Conservation (phyloP, 2,888 invertebrate genomes). For the Pheosia tremula region DNA sequence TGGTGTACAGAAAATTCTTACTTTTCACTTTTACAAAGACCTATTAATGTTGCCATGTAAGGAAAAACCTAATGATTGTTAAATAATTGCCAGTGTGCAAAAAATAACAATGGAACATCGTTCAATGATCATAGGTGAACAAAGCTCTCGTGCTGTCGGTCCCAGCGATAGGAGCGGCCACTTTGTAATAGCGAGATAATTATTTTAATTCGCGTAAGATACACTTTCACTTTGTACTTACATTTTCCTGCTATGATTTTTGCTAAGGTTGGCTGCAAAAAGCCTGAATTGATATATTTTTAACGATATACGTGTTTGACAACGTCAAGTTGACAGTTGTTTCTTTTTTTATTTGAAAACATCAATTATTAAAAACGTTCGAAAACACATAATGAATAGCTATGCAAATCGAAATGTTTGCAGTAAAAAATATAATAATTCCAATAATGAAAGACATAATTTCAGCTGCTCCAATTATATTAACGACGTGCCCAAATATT, state of each 20-base stretch:
- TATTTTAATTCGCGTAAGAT: slow-evolving; percentile 59
- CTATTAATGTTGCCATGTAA: slow-evolving; percentile 19
- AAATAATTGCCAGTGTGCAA: slow-evolving; percentile 42
- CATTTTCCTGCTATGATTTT: slow-evolving; percentile 46
- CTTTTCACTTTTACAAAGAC: slow-evolving; percentile 33
- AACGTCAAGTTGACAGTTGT: not conserved
- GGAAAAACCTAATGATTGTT: slow-evolving; percentile 40
- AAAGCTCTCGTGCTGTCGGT: slow-evolving; percentile 49
- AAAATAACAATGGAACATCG: slow-evolving; percentile 39
- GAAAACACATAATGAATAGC: not conserved
- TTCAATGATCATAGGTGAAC: slow-evolving; percentile 21
- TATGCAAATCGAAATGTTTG: slow-evolving; percentile 5
- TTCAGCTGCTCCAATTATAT: slow-evolving; percentile 50
- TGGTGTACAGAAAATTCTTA: not conserved
- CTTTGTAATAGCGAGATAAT: slow-evolving; percentile 56
- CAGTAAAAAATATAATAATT: slow-evolving; percentile 16
- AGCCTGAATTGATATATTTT: slow-evolving; percentile 14
- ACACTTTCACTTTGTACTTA: slow-evolving; percentile 74
- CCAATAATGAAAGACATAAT: slow-evolving; percentile 40
- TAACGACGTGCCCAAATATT: slow-evolving; percentile 55
- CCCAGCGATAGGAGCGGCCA: slow-evolving; percentile 42
- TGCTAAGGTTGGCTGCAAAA: slow-evolving; percentile 21
- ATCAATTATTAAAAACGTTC: not conserved
- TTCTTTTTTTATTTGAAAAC: not conserved
- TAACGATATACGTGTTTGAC: not conserved